Base-by-base conservation (phyloP, 2,888 invertebrate species). In the Calameuta pallipes region DNA sequence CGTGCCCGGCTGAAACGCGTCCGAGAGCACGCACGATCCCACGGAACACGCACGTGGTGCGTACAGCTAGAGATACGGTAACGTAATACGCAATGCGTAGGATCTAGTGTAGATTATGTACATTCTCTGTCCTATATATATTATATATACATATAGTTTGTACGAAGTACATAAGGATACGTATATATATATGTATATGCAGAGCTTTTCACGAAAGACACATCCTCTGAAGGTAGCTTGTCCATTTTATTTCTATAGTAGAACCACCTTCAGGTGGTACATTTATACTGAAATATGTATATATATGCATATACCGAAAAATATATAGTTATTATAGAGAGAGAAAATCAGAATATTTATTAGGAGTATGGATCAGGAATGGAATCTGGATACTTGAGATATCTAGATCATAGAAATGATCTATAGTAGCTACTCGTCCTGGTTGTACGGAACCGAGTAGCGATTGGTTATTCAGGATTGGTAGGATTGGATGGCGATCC, bases 1-100 rank as follows among this genome's bases (percentile, higher is more conserved):
- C 71, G 71, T 71, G 71, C 31, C 71, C 31, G 71, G 71, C 31
- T 71, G 71, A 71, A 71, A 74, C 74, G 37, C 36, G 36, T 30
- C 6, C 12, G 74, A 74, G 74, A 33, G 74, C 35, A 36, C 30
- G 74, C 30, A 74, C 74, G 34, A 36, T 30, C 31, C 74, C 34
- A 35, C 34, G 74, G 36, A 34, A 35, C 34, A 34, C 36, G 74
- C 74, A 30, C 36, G 74, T 23, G 74, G 30, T 74, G 34, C 71
- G 71, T 71, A 34, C 31, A 34, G 31, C 71, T 71, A 71, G 31
- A 34, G 31, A 23, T 33, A 71, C 33, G 71, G 71, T 71, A 71
- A 71, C 71, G 71, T 71, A 71, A 71, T 71, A 71, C 71, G 31
- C 33, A 56, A 56, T 56, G 23, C 23, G 56, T 33, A 71, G 71